Conservation (phyloP, 2,888 invertebrate species). For the Tricholauxania praeusta region DNA sequence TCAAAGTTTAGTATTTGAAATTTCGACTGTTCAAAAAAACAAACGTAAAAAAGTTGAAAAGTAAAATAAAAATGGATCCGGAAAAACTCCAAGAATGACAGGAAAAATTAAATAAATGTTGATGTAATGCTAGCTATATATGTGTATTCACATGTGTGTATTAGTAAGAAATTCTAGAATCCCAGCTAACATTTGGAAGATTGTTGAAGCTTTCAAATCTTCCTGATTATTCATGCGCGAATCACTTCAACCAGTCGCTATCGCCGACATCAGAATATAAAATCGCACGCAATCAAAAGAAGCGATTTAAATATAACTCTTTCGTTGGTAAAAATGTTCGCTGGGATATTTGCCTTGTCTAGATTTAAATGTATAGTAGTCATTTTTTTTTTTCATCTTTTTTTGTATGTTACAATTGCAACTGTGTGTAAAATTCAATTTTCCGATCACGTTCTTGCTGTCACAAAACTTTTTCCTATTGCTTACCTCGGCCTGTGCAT, state of each 20-base stretch:
- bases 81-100: slow-evolving; percentile 25
- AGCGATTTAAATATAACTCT: too few species aligned
- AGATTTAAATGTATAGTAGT: too few species aligned
- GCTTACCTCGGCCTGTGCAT: slow-evolving; percentile 8
- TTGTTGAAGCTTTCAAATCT: too few species aligned
- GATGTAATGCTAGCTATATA: not conserved
- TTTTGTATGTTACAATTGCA: not conserved
- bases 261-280: too few species aligned
- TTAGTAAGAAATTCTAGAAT: not conserved
- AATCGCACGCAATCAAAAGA: too few species aligned
- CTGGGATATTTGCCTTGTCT: too few species aligned
- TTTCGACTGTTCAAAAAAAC: slow-evolving; percentile 6
- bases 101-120: slow-evolving; percentile 37
- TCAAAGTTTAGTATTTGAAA: slow-evolving; percentile 31
- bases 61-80: slow-evolving; percentile 4
- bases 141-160: not conserved
- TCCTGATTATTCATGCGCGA: too few species aligned
- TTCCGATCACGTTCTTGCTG: slow-evolving; percentile 46
- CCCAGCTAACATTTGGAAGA: too few species aligned
- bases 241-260: too few species aligned
- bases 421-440: slow-evolving; percentile 42
- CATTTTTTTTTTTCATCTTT: too few species aligned
- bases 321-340: too few species aligned
- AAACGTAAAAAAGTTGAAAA: slow-evolving; percentile 5
- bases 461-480: slow-evolving; percentile 43